These are phyloP conservation scores for Solenopsis fugax DNA, from an alignment of 1,140 invertebrate genomes.

Conservation along the genomic window DNA sequence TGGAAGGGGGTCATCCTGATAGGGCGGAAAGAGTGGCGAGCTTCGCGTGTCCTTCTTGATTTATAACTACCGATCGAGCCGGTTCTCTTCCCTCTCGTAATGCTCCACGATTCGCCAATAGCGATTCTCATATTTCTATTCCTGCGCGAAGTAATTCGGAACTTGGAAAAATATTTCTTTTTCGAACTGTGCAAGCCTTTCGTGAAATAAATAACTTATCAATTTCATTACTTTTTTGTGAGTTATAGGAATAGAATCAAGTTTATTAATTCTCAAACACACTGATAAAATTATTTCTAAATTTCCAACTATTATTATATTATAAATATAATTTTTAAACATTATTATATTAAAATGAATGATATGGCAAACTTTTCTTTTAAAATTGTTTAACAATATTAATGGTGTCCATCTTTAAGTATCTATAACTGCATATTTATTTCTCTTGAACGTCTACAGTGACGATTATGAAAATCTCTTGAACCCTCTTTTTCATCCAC, in stretches of 20 bases:
- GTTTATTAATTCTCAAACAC: not conserved
- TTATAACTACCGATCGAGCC: slow-evolving; percentile 76
- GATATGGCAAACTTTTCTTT: not conserved
- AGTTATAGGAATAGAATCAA: not conserved
- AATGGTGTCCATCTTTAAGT: not conserved
- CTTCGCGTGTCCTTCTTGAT: slow-evolving; percentile 75
- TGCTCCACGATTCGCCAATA: slow-evolving; percentile 54
- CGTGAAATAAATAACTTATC: not conserved
- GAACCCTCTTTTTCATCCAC: slow-evolving; percentile 46
- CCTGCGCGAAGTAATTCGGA: slow-evolving; percentile 41
- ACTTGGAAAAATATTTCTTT: slow-evolving; percentile 27
- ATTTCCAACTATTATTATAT: not conserved
- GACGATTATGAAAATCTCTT: slow-evolving; percentile 70
- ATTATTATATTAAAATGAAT: slow-evolving; percentile 1
- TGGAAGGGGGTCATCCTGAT: slow-evolving; percentile 74
- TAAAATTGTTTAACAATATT: not conserved
- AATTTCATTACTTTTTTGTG: not conserved
- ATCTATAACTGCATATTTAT: slow-evolving; percentile 16
- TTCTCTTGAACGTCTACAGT: slow-evolving; percentile 13
- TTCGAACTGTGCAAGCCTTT: not conserved
- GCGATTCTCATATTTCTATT: slow-evolving; percentile 62
- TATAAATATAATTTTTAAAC: not conserved
- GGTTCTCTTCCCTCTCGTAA: slow-evolving; percentile 27
- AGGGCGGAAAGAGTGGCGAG: slow-evolving; percentile 65
- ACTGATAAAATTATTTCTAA: not conserved